Conservation (phyloP, 2,888 invertebrate species). For the Metellina segmentata region DNA sequence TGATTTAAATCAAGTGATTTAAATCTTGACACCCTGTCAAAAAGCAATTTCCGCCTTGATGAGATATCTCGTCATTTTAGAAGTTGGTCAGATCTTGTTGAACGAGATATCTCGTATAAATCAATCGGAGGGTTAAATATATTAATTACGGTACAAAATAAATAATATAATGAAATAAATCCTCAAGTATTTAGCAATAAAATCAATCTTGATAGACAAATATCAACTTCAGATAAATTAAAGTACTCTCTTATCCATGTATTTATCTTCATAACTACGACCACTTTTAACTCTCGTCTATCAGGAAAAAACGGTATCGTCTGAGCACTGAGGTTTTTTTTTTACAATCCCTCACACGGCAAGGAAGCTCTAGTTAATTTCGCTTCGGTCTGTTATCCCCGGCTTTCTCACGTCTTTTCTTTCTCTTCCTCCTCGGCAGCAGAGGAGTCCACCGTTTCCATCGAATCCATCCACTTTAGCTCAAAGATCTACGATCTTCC, state of each 20-base stretch:
- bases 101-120: no score
- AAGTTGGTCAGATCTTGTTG: no score
- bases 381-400: neutral
- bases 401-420: neutral
- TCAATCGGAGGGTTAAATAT: no score
- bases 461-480: constrained; percentile 32
- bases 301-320: neutral
- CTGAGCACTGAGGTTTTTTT: neutral
- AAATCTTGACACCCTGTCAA: no score
- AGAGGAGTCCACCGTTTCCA: neutral
- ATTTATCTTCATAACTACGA: neutral
- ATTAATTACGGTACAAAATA: no score
- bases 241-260: neutral
- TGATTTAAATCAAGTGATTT: no score
- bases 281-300: neutral
- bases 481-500: constrained; percentile 12
- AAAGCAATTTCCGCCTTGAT: no score
- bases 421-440: neutral
- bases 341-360: neutral
- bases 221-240: neutral
- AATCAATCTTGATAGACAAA: neutral
- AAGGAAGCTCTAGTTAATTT: neutral
- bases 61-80: no score
- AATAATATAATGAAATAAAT: no score
- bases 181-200: no score